A percentile compares a stretch with the other conserved stretches of the same genome.
These are phyloP conservation scores for Stylophora pistillata DNA, from an alignment of 64 coral and sea anemone species.

Conservation along the genomic window DNA sequence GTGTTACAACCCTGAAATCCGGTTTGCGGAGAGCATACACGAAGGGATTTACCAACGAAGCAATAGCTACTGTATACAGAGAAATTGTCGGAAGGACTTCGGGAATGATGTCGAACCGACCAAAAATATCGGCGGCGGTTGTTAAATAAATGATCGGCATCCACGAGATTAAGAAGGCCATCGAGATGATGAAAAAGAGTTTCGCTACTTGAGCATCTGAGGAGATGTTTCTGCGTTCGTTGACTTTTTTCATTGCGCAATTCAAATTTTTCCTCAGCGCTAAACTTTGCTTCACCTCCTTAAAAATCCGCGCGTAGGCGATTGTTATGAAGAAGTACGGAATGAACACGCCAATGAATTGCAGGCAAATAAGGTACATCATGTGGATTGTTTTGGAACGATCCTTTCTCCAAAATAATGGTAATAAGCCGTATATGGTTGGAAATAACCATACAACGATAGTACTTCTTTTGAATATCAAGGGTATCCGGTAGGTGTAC, in stretches of 20 bases:
- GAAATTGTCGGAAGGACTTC: background rate
- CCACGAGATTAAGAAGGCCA: constrained; percentile 13
- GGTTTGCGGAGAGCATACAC: too few relatives aligned
- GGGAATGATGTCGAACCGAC: background rate
- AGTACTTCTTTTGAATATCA: background rate
- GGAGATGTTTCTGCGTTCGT: background rate
- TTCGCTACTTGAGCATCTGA: background rate
- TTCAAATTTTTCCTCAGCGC: background rate
- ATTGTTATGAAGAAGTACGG: constrained; percentile 2
- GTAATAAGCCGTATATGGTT: background rate
- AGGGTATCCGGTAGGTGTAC: background rate
- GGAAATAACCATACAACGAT: background rate
- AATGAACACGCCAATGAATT: background rate
- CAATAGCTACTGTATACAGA: background rate
- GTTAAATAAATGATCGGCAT: constrained; percentile 1
- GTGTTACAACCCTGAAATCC: too few relatives aligned
- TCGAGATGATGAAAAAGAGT: background rate
- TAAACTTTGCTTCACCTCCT: background rate
- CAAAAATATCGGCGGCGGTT: background rate
- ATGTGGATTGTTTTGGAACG: background rate
- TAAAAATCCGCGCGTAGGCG: constrained; percentile 9
- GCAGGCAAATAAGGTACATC: background rate
- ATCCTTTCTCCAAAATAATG: background rate
- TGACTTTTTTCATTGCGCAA: background rate
- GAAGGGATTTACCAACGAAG: too few relatives aligned